phyloP scores from a whole-genome alignment of 2,888 invertebrate species.

The Drosophila aldrichi region DNA sequence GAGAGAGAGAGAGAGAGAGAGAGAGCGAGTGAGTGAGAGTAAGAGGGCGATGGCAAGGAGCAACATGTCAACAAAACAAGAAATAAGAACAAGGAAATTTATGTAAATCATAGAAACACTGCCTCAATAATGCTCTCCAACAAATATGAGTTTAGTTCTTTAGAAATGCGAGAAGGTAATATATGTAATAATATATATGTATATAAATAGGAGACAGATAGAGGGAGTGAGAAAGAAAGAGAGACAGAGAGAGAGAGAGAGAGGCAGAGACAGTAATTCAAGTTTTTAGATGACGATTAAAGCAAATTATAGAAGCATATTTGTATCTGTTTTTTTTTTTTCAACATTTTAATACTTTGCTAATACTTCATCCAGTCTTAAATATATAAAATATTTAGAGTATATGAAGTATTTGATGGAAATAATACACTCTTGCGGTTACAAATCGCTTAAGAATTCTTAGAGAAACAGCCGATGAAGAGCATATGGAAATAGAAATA shows the following conservation, averaged over 20 bases:
- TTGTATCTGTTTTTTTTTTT: too few species aligned
- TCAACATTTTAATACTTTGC: too few species aligned
- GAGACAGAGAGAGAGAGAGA: too few species aligned
- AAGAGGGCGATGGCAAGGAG: not conserved
- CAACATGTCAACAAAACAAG: conserved; percentile 37
- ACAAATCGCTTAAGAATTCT: conserved; percentile 1
- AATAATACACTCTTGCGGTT: not conserved
- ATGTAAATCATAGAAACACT: conserved; percentile 8
- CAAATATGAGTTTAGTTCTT: not conserved
- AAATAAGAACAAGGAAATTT: conserved; percentile 35
- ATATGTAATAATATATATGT: not conserved
- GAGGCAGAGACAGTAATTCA: too few species aligned
- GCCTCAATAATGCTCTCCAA: conserved; percentile 23
- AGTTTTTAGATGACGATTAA: too few species aligned
- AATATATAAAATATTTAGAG: too few species aligned
- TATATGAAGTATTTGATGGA: too few species aligned
- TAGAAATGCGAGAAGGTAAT: not conserved
- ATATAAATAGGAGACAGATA: too few species aligned
- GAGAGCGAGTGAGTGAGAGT: conserved; percentile 1
- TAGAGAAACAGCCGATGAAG: not conserved
- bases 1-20: not conserved
- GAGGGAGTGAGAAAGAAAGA: too few species aligned
- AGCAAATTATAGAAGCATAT: too few species aligned
- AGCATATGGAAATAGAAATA: conserved; percentile 6
- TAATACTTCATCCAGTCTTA: too few species aligned